These are phyloP conservation scores for Drosophila ercepeae DNA, from an alignment of 1,140 invertebrate species.

Conservation along the genomic window DNA sequence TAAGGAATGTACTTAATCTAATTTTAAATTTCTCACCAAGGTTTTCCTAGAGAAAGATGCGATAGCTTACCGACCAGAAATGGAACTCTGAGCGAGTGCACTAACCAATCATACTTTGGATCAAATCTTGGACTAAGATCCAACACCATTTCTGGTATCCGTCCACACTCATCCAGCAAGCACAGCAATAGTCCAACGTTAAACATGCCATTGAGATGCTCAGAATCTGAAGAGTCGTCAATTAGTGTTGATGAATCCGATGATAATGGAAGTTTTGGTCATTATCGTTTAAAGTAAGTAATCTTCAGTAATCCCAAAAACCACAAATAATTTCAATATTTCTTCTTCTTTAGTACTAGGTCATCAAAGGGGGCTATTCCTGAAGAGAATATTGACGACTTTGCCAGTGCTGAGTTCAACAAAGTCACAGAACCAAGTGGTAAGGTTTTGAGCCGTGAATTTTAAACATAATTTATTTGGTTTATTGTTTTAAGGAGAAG, in stretches of 20 bases:
- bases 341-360: constrained; percentile 35
- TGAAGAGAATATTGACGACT: constrained; percentile 86
- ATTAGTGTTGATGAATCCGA: constrained; percentile 89
- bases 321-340: background rate
- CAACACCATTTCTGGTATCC: constrained; percentile 83
- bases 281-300: constrained; percentile 68
- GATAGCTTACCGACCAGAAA: constrained; percentile 90
- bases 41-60: constrained; percentile 87
- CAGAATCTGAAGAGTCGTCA: constrained; percentile 89
- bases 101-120: constrained; percentile 79
- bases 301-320: background rate
- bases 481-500: constrained; percentile 38
- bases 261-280: constrained; percentile 84
- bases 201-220: constrained; percentile 86
- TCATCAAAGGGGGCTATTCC: constrained; percentile 84
- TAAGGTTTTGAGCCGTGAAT: background rate
- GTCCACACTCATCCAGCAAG: constrained; percentile 86
- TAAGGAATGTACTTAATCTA: background rate
- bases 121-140: constrained; percentile 54
- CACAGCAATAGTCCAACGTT: constrained; percentile 87
- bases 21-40: constrained; percentile 19
- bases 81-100: constrained; percentile 87
- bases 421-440: constrained; percentile 39
- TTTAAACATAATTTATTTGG: background rate
- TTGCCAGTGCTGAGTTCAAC: constrained; percentile 38